These are phyloP conservation scores for Gerris lacustris DNA, from an alignment of 2,888 invertebrate species.

Conservation along the genomic window DNA sequence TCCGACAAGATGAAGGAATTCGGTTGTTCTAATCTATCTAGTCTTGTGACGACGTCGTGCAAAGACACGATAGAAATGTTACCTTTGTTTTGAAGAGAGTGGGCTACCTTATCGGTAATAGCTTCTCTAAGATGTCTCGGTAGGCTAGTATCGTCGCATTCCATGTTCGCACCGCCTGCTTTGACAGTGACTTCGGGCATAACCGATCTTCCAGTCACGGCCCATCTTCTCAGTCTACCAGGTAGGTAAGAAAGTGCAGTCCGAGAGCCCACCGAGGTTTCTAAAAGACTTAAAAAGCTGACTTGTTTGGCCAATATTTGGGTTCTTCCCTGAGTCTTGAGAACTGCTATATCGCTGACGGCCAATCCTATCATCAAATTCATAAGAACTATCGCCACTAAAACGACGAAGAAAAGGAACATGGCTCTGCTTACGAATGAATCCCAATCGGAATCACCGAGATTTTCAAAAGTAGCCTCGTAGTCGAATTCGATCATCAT, in stretches of 20 bases:
- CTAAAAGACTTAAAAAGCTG: conserved; percentile 43
- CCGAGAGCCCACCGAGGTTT: conserved; percentile 39
- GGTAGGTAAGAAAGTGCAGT: not conserved
- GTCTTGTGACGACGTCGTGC: not conserved
- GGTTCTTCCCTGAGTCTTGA: conserved; percentile 45
- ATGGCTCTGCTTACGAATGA: conserved; percentile 41
- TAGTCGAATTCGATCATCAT: conserved; percentile 51
- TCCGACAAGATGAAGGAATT: not conserved
- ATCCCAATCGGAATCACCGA: conserved; percentile 35
- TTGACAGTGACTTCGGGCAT: not conserved
- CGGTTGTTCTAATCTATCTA: not conserved
- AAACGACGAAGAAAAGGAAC: conserved; percentile 43
- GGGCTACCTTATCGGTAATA: not conserved
- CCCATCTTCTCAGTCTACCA: not conserved
- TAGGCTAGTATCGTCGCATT: not conserved
- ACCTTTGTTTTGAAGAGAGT: not conserved
- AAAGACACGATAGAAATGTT: not conserved
- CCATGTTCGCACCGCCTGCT: not conserved
- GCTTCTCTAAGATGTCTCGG: not conserved
- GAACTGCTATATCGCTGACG: conserved; percentile 46
- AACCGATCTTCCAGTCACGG: conserved; percentile 8
- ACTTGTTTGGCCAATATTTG: conserved; percentile 45
- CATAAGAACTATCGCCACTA: conserved; percentile 48
- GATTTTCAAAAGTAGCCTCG: conserved; percentile 38
- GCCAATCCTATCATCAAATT: conserved; percentile 49